Evolutionary conservation across 1,140 invertebrate genomes (phyloP), one percentile per base, ranked within the genome.

Genomic region (Drosophila parvula): DNA sequence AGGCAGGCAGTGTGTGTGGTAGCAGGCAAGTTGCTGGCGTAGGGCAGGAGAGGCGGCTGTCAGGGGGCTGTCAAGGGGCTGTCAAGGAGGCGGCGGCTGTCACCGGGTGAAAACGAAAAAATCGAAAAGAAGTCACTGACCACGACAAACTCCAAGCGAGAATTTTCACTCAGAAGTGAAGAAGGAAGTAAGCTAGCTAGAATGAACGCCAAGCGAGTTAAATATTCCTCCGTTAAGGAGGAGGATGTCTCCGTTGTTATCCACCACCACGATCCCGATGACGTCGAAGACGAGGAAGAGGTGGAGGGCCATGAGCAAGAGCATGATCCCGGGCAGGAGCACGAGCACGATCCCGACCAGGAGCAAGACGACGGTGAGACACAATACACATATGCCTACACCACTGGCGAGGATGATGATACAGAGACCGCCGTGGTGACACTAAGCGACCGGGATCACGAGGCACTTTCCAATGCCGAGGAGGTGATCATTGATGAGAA

Each of bases 401-500:
- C 90, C 41, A 78, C 80, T 48, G 45, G 57, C 9, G 79, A 82
- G 1, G 84, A 85, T 4, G 90, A 91, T 18, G 86, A 90, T 6
- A 70, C 78, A 7, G 90, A 91, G 16, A 74, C 81, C 2, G 81
- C 81, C 6, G 90, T 86, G 48, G 81, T 85, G 1, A 86, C 90
- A 0, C 76, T 91, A 8, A 78, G 55, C 47, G 74, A 81, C 36
- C 76, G 76, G 4, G 86, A 81, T 0, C 75, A 77, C 14, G 88
- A 86, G 36, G 80, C 86, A 0, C n/a, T 91, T 41, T 65, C 68
- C 50, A 85, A 84, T 58, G 71, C 82, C 30, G 78, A 91, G 41
- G 90, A 91, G 58, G 90, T 91, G 36, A 91, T 91, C 3, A 91
- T 91, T 18, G 90, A 91, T 67, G 90, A 91, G 74, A 79, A 91